These are phyloP conservation scores for Hylaeus volcanicus DNA, from an alignment of 1,140 invertebrate genomes.

Conservation along the genomic window DNA sequence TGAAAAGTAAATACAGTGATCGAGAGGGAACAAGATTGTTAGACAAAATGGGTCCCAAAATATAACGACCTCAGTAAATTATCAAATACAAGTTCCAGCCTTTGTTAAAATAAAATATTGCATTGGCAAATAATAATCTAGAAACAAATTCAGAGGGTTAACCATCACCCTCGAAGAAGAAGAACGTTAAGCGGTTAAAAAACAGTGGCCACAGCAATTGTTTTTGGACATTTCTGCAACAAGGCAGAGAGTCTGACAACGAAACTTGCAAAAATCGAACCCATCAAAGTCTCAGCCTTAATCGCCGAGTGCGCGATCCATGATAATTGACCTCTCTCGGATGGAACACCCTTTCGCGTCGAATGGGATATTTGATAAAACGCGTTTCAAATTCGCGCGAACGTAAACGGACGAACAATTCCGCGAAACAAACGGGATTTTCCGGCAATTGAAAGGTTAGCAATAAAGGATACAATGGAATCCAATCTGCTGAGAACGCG, in stretches of 20 bases:
- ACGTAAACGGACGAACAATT: not conserved
- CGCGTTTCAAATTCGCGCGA: not conserved
- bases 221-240: constrained; percentile 16
- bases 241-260: not conserved
- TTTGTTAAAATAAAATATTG: too few relatives aligned
- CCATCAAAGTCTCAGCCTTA: constrained; percentile 10
- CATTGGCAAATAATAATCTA: too few relatives aligned
- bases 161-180: too few relatives aligned
- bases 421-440: too few relatives aligned
- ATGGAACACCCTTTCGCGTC: not conserved
- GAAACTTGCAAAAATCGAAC: not conserved
- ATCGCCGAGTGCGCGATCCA: not conserved
- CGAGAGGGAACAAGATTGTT: too few relatives aligned
- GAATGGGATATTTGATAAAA: too few relatives aligned
- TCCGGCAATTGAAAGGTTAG: not conserved
- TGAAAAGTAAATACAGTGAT: too few relatives aligned
- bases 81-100: too few relatives aligned
- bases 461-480: not conserved
- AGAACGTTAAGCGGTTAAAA: too few relatives aligned
- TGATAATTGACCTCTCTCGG: not conserved
- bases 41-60: too few relatives aligned
- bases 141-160: too few relatives aligned
- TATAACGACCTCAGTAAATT: too few relatives aligned
- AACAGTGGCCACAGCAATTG: not conserved
- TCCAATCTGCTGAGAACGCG: not conserved